Percentiles rank a stretch among this genome's conserved stretches.
Evolutionary conservation across 1,140 invertebrate genomes (phyloP).

Genomic region (Philotrypesis tridentata): DNA sequence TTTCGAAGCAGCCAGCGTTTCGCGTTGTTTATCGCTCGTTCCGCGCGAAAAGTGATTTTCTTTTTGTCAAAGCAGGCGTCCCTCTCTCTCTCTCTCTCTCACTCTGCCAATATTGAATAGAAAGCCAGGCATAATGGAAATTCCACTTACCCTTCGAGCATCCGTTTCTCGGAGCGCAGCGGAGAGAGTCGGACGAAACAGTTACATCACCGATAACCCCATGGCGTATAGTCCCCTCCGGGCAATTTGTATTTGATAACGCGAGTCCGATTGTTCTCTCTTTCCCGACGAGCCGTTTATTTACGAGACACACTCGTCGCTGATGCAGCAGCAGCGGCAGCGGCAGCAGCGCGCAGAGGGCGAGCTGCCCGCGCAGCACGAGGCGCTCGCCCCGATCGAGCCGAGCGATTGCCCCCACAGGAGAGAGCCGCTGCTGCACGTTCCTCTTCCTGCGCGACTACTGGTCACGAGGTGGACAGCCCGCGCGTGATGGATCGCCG

Average conservation of each 20-base stretch:
- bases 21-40: too few species aligned
- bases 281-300: too few species aligned
- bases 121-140: background rate
- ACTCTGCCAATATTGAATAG: background rate
- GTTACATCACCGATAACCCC: background rate
- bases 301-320: too few species aligned
- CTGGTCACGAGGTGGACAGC: constrained; percentile 19
- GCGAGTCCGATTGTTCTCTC: background rate
- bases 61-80: background rate
- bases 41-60: background rate
- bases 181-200: background rate
- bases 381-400: constrained; percentile 10
- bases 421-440: background rate
- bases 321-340: too few species aligned
- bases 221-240: background rate
- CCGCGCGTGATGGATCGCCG: constrained; percentile 37
- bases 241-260: constrained; percentile 39
- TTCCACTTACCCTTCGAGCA: background rate
- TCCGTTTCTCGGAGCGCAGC: background rate
- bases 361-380: too few species aligned
- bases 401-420: constrained; percentile 27
- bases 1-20: background rate
- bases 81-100: too few species aligned
- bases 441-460: constrained; percentile 1
- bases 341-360: too few species aligned